A percentile compares a stretch with the other conserved stretches of the same genome.
These are phyloP conservation scores for Eolophus roseicapilla DNA, from an alignment of 2,113 vertebrate genomes.

Conservation along the genomic window DNA sequence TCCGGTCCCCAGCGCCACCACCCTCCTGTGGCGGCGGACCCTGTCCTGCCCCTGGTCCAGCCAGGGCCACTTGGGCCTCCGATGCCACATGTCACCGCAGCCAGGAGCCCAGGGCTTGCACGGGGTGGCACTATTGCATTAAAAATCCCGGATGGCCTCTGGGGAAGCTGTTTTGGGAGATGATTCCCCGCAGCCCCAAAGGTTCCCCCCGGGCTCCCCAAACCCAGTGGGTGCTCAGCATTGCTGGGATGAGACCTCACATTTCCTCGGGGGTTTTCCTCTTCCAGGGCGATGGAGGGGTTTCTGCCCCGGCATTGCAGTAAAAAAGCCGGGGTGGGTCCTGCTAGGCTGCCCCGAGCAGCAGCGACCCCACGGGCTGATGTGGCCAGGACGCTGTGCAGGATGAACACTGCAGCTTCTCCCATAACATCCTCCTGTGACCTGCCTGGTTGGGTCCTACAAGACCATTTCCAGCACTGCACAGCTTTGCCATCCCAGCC, in stretches of 20 bases:
- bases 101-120: background rate
- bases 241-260: accelerated
- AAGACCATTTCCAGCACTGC: background rate
- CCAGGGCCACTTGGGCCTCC: background rate
- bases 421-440: accelerated
- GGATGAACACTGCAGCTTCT: accelerated
- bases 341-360: accelerated
- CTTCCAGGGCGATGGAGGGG: accelerated
- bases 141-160: background rate
- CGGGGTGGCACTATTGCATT: conserved; percentile 20
- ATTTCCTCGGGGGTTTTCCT: accelerated
- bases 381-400: background rate
- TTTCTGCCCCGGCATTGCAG: background rate
- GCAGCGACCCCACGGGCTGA: accelerated
- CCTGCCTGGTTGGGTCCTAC: background rate
- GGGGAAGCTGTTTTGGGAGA: background rate
- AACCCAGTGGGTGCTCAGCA: background rate
- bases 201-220: background rate
- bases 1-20: background rate
- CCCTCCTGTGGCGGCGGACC: accelerated
- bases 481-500: background rate
- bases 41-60: background rate
- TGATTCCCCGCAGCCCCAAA: background rate
- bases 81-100: accelerated
- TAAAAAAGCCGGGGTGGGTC: accelerated